These are phyloP conservation scores for Nesogale talazaci DNA, from an alignment of 2,113 vertebrate genomes.

Conservation along the genomic window DNA sequence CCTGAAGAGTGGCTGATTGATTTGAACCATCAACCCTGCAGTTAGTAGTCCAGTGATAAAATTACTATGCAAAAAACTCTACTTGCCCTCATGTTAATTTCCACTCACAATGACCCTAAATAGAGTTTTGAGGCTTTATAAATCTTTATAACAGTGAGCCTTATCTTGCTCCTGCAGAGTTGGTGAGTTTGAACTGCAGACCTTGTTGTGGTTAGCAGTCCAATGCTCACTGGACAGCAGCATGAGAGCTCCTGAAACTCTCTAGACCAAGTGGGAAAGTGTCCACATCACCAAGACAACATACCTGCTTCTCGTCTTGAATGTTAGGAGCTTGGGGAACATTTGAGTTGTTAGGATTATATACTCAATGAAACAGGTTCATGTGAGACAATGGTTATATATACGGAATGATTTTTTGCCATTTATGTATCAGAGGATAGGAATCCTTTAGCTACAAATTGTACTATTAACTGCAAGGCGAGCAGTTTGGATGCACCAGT, in stretches of 20 bases:
- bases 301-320: not conserved
- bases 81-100: not conserved
- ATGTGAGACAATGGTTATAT: not conserved
- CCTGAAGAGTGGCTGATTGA: too few relatives aligned
- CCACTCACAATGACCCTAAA: not conserved
- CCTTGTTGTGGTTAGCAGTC: not conserved
- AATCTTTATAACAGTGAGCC: not conserved
- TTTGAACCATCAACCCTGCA: too few relatives aligned
- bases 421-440: not conserved
- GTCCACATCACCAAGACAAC: not conserved
- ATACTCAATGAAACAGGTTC: not conserved
- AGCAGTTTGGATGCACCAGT: too few relatives aligned
- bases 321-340: not conserved
- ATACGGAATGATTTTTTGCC: not conserved
- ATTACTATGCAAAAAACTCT: too few relatives aligned
- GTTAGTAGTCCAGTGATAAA: too few relatives aligned
- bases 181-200: not conserved
- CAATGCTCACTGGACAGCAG: not conserved
- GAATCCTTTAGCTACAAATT: too few relatives aligned
- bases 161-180: not conserved
- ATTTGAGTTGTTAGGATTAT: not conserved
- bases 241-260: not conserved
- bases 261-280: slow-evolving; percentile 26
- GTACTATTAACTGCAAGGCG: too few relatives aligned
- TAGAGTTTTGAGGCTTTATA: too few relatives aligned